phyloP scores from a whole-genome alignment of 2,113 vertebrate species.

The Lepus europaeus region DNA sequence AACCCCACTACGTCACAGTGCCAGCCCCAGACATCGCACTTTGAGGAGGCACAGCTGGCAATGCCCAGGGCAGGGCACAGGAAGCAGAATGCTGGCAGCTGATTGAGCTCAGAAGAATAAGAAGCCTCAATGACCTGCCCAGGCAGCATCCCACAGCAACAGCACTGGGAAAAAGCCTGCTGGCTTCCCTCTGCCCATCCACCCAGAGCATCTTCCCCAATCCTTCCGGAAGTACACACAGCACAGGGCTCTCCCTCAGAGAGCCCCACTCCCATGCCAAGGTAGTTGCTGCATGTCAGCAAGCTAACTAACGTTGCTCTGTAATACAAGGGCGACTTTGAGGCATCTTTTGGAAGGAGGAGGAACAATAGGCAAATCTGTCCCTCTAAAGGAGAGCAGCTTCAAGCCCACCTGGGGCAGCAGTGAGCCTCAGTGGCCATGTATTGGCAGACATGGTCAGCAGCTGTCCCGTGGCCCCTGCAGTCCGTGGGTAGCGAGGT shows the following conservation, averaged over 20 bases:
- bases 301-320: background rate
- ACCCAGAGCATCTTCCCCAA: background rate
- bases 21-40: too few relatives aligned
- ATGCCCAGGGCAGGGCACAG: background rate
- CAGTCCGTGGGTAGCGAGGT: fast-evolving
- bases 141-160: background rate
- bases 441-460: background rate
- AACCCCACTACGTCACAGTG: too few relatives aligned
- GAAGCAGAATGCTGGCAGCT: background rate
- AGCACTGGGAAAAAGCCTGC: conserved; percentile 31
- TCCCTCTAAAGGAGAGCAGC: background rate
- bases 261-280: background rate
- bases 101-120: background rate
- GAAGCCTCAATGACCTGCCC: background rate
- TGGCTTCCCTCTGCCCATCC: background rate
- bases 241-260: background rate
- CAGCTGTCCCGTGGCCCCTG: background rate
- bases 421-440: background rate
- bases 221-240: background rate
- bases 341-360: background rate
- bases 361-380: background rate
- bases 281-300: background rate
- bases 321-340: background rate
- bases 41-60: background rate
- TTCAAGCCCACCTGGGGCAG: background rate